These are phyloP conservation scores for Pimpla rufipes DNA, from an alignment of 2,888 invertebrate species.

Conservation along the genomic window DNA sequence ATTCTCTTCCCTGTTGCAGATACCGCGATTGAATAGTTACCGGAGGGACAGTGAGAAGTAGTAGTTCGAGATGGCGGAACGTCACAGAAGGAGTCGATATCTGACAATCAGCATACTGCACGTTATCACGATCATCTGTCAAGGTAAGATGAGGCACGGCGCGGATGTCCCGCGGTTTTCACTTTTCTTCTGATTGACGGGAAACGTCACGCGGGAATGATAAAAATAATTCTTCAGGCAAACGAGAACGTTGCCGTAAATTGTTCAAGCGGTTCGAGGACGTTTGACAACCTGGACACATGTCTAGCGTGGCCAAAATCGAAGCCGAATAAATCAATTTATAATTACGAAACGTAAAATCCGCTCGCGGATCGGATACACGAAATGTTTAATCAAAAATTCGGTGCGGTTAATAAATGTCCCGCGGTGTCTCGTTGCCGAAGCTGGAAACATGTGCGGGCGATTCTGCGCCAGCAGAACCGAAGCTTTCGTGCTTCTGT, in stretches of 20 bases:
- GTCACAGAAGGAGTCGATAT: constrained; percentile 81
- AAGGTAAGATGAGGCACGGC: constrained; percentile 78
- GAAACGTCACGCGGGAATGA: background rate
- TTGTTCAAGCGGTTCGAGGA: background rate
- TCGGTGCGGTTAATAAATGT: constrained; percentile 37
- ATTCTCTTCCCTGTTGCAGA: constrained; percentile 50
- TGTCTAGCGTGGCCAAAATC: background rate
- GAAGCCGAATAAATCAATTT: constrained; percentile 49
- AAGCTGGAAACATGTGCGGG: background rate
- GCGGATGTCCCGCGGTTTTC: background rate
- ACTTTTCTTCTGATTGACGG: constrained; percentile 1
- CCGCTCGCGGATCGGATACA: constrained; percentile 33
- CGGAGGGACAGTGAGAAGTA: constrained; percentile 32
- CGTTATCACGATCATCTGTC: constrained; percentile 85
- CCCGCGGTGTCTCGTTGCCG: background rate
- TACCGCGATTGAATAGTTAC: constrained; percentile 44
- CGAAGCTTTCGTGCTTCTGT: background rate
- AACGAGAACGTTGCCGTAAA: constrained; percentile 6
- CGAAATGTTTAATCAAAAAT: constrained; percentile 35
- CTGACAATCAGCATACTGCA: constrained; percentile 84
- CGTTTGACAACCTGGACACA: constrained; percentile 24
- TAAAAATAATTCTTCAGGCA: constrained; percentile 13
- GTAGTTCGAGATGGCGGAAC: constrained; percentile 78
- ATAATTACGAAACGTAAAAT: constrained; percentile 38
- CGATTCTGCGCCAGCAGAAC: background rate